These are phyloP conservation scores for Myoxocephalus aenaeus DNA, from an alignment of 2,797 vertebrate genomes.

Conservation along the genomic window DNA sequence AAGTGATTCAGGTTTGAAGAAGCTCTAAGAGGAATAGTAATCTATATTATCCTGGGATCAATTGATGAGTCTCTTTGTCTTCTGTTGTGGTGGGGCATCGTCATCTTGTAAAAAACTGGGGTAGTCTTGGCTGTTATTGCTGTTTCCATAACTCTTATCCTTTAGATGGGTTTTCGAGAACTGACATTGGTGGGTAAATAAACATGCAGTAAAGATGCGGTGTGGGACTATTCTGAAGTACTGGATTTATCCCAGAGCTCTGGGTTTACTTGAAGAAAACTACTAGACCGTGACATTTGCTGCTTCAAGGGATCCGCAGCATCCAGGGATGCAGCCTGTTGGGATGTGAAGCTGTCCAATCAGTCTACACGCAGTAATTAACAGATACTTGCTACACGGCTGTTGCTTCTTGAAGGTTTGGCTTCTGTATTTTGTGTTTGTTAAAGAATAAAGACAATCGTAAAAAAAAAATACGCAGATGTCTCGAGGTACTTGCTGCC, in stretches of 20 bases:
- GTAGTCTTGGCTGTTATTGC: neutral
- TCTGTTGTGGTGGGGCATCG: neutral
- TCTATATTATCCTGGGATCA: constrained; percentile 17
- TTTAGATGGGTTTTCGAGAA: constrained; percentile 8
- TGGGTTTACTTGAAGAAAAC: constrained; percentile 27
- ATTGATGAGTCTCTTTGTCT: neutral
- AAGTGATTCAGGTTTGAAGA: constrained; percentile 27
- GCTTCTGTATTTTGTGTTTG: constrained; percentile 10
- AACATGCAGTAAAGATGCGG: constrained; percentile 10
- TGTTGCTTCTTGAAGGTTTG: neutral
- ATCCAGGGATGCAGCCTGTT: constrained; percentile 22
- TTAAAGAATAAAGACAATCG: constrained; percentile 29
- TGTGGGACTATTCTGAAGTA: constrained; percentile 17
- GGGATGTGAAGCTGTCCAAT: constrained; percentile 52
- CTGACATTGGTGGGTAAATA: constrained; percentile 17
- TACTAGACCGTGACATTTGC: constrained; percentile 46
- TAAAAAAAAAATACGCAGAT: constrained; percentile 8
- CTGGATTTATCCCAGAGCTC: constrained; percentile 13
- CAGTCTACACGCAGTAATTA: constrained; percentile 50
- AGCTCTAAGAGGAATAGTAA: constrained; percentile 20
- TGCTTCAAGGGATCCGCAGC: constrained; percentile 48
- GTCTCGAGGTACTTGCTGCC: neutral
- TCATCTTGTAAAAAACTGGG: neutral
- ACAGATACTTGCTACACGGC: constrained; percentile 8
- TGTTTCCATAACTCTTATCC: constrained; percentile 1